phyloP scores from a whole-genome alignment of 2,113 vertebrate genomes.

The Seriola aureovittata region DNA sequence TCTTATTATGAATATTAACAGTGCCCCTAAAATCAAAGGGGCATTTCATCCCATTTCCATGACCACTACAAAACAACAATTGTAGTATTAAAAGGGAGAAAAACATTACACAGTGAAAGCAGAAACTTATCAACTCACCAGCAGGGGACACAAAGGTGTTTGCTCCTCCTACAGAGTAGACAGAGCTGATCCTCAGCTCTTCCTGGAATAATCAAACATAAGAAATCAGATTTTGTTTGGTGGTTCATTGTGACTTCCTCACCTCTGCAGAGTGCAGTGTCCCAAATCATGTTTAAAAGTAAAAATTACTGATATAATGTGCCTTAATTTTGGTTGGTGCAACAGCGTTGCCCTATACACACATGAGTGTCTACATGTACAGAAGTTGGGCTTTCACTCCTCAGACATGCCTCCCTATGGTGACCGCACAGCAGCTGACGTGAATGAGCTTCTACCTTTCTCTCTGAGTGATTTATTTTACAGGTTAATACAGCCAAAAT shows the following conservation, averaged over 20 bases:
- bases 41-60: neutral
- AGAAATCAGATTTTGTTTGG: neutral
- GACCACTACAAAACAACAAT: neutral
- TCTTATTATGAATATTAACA: too few relatives aligned
- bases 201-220: conserved; percentile 82
- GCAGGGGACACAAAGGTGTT: conserved; percentile 77
- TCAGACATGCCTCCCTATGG: too few relatives aligned
- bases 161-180: conserved; percentile 94
- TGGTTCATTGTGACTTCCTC: neutral
- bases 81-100: neutral
- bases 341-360: too few relatives aligned
- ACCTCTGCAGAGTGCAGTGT: neutral
- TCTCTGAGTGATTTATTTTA: too few relatives aligned
- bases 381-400: too few relatives aligned
- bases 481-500: too few relatives aligned
- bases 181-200: conserved; percentile 96
- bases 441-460: too few relatives aligned
- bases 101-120: neutral
- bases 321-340: neutral
- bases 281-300: neutral
- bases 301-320: neutral
- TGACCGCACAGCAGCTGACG: too few relatives aligned
- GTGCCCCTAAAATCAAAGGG: neutral
- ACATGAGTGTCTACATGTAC: too few relatives aligned
- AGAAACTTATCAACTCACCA: conserved; percentile 83